Percentiles rank a stretch among this genome's conserved stretches.
phyloP scores from a whole-genome alignment of 2,888 invertebrate species.

The Pocota personata region DNA sequence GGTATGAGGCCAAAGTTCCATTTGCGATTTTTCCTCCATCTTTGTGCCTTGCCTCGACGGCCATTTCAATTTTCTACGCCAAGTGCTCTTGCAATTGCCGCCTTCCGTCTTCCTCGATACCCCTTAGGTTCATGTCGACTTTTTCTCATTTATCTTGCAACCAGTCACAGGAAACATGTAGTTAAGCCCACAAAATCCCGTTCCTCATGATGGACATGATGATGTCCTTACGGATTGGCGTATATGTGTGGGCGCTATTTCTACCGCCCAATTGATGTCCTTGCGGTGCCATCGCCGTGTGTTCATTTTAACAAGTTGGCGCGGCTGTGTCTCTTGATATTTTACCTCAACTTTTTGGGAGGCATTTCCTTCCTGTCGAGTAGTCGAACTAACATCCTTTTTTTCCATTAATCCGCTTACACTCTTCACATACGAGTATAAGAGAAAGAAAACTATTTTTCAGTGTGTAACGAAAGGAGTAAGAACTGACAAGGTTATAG shows the following conservation, averaged over 20 bases:
- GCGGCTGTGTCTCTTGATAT: slow-evolving; percentile 38
- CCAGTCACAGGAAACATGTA: slow-evolving; percentile 47
- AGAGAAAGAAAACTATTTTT: slow-evolving; percentile 7
- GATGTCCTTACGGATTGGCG: slow-evolving; percentile 30
- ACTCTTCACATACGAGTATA: not conserved
- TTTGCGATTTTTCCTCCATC: slow-evolving; percentile 47
- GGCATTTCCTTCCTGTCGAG: slow-evolving; percentile 6
- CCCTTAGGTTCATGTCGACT: slow-evolving; percentile 1
- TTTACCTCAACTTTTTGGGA: slow-evolving; percentile 21
- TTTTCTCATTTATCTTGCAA: slow-evolving; percentile 46
- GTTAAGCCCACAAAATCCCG: slow-evolving; percentile 57
- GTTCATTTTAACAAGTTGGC: slow-evolving; percentile 42
- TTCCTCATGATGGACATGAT: slow-evolving; percentile 51
- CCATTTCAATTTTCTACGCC: slow-evolving; percentile 56
- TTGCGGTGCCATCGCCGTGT: slow-evolving; percentile 12
- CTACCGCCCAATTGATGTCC: slow-evolving; percentile 36
- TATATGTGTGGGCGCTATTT: not conserved
- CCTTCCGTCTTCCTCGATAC: slow-evolving; percentile 17
- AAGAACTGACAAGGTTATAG: slow-evolving; percentile 25
- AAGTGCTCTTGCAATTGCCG: slow-evolving; percentile 37
- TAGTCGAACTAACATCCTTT: slow-evolving; percentile 11
- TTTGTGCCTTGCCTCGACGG: slow-evolving; percentile 22
- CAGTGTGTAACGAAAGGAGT: slow-evolving; percentile 34
- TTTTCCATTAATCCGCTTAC: slow-evolving; percentile 24
- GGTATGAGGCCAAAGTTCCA: not conserved